These are phyloP conservation scores for Charaxes varanes DNA, from an alignment of 1,140 invertebrate genomes.

Conservation along the genomic window DNA sequence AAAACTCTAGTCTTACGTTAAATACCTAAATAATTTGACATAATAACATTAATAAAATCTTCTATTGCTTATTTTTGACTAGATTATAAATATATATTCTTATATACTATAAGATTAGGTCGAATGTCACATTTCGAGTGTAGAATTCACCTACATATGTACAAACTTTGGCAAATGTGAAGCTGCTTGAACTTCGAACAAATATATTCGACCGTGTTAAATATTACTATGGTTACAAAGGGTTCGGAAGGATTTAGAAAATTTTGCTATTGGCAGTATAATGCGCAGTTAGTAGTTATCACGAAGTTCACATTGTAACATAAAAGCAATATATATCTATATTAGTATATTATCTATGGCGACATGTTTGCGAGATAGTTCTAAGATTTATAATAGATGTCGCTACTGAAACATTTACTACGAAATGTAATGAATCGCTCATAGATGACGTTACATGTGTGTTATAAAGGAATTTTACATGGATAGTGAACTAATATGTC, in stretches of 20 bases:
- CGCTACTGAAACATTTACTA: too few species aligned
- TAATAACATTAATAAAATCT: slow-evolving; percentile 3
- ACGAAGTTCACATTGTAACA: too few species aligned
- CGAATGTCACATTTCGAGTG: slow-evolving; percentile 47
- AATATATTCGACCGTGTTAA: slow-evolving; percentile 20
- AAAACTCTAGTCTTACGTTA: background rate
- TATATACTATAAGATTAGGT: slow-evolving; percentile 33
- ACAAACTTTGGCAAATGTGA: slow-evolving; percentile 12
- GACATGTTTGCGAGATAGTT: too few species aligned
- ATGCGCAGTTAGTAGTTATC: slow-evolving; percentile 42
- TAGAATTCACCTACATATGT: slow-evolving; percentile 15
- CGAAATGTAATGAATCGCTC: too few species aligned
- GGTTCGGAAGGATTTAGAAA: background rate
- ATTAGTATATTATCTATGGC: too few species aligned
- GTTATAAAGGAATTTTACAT: too few species aligned
- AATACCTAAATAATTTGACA: slow-evolving; percentile 7
- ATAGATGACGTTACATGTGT: too few species aligned
- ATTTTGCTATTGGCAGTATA: slow-evolving; percentile 28
- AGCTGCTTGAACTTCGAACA: slow-evolving; percentile 27
- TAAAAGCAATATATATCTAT: too few species aligned
- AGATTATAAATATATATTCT: background rate
- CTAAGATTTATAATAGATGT: too few species aligned
- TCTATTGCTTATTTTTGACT: slow-evolving; percentile 21
- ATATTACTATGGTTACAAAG: too few species aligned
- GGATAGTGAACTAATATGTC: too few species aligned